Evolutionary conservation across 2,888 invertebrate genomes (phyloP), one percentile per base, ranked within the genome.

Genomic region (Chrysotoxum bicinctum): DNA sequence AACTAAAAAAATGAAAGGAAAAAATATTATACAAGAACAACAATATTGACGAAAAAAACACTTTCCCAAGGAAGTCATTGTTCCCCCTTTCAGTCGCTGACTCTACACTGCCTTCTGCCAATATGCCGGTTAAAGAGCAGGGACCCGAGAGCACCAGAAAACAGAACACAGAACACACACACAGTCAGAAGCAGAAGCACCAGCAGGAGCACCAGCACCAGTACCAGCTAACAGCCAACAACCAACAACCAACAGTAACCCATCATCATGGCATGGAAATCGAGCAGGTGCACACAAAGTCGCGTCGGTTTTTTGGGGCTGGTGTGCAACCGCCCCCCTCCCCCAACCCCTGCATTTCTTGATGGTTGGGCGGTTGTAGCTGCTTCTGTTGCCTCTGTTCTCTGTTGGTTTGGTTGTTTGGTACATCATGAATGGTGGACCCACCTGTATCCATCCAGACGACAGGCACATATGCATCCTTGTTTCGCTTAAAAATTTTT

Each of bases 231-330:
- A 8, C 52, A 54, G 30, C 19, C n/a, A 32, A 19, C 30, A 35
- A 19, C 37, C 37, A 60, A 12, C 12, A 35, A 4, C 37, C 12
- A 14, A 21, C 16, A 66, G n/a, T 14, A 37, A 52, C 68, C 50
- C 48, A 56, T 56, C 52, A 69, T 30, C 62, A 62, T 64, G 14
- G 72, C 45, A 77, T 64, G 76, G 60, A 81, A 85, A 77, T 73
- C 69, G 85, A 85, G 77, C 85, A 85, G 85, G 85, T 85, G 85
- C 69, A 73, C 76, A 73, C 37, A 73, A 82, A 48, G 56, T 72
- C 75, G 64, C 64, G 64, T 64, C 64, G 45, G 45, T 75, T 75
- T 80, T 84, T 77, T 69, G 69, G 73, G 68, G 76, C 73, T 69
- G 66, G 54, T 30, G 37, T 35, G 35, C 12, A 26, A 2, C 43